phyloP scores from a whole-genome alignment of 23 tunicate genomes.

The Phallusia fumigata region DNA sequence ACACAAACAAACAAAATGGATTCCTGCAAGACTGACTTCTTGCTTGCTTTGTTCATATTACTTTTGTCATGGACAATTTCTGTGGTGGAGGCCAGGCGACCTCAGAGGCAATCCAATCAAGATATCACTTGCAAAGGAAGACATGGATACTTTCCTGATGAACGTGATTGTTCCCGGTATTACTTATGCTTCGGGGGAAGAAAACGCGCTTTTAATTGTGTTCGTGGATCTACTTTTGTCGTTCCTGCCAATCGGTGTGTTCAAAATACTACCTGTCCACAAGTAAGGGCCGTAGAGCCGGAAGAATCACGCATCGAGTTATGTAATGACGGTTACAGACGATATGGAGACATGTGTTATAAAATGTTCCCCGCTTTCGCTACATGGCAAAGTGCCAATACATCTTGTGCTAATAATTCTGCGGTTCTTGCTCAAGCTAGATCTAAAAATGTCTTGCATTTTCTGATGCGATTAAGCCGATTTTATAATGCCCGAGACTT shows the following conservation, averaged over 20 bases:
- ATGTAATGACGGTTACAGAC: conserved; percentile 6
- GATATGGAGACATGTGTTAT: background rate
- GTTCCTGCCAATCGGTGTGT: background rate
- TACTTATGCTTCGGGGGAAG: background rate
- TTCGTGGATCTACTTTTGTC: conserved; percentile 5
- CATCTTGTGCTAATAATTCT: background rate
- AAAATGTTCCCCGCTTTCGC: background rate
- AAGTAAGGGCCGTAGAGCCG: background rate
- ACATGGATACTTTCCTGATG: conserved; percentile 17
- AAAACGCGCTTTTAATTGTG: background rate
- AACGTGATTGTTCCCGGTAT: conserved; percentile 4
- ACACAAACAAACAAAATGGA: no score
- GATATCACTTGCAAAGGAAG: background rate
- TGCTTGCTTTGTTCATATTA: no score
- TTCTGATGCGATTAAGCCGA: background rate
- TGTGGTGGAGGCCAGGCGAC: no score
- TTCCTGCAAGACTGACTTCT: no score
- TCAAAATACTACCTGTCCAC: background rate
- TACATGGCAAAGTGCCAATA: conserved; percentile 10
- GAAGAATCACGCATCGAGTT: background rate
- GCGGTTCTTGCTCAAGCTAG: background rate
- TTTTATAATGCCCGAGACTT: background rate
- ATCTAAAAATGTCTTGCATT: background rate
- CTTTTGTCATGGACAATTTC: no score
- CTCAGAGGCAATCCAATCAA: no score